These are phyloP conservation scores for Nasonia longicornis DNA, from an alignment of 1,140 invertebrate species.

Conservation along the genomic window DNA sequence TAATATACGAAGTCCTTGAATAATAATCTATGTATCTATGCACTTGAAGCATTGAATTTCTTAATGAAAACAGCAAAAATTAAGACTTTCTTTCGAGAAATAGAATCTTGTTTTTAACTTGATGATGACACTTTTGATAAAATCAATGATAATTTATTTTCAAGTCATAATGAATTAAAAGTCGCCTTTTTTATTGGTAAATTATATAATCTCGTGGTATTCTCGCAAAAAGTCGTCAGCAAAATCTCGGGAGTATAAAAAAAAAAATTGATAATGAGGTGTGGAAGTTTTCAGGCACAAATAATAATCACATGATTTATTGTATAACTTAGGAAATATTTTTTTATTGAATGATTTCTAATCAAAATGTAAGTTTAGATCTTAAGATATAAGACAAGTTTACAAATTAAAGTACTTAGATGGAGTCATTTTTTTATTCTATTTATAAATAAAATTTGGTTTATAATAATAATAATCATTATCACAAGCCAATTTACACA, in stretches of 20 bases:
- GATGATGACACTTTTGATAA: too few relatives aligned
- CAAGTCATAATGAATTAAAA: too few relatives aligned
- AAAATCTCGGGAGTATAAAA: too few relatives aligned
- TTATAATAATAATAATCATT: constrained; percentile 42
- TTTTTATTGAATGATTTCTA: constrained; percentile 31
- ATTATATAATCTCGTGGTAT: too few relatives aligned
- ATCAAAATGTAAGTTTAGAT: constrained; percentile 18
- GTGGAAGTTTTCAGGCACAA: not conserved
- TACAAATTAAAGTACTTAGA: constrained; percentile 40
- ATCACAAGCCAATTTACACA: constrained; percentile 33
- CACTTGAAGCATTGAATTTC: not conserved
- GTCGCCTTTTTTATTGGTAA: too few relatives aligned
- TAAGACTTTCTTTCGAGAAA: not conserved
- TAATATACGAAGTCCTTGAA: constrained; percentile 1
- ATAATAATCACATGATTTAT: not conserved
- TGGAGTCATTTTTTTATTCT: constrained; percentile 23
- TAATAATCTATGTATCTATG: too few relatives aligned
- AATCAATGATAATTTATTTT: too few relatives aligned
- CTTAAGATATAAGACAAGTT: constrained; percentile 24
- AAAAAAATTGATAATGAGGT: too few relatives aligned
- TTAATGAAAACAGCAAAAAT: not conserved
- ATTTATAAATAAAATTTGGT: constrained; percentile 43
- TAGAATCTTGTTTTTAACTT: too few relatives aligned
- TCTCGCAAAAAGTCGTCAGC: too few relatives aligned
- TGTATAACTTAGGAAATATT: constrained; percentile 37